Evolutionary conservation across 64 coral and sea anemone species (phyloP).

Genomic region (Astreopora myriophthalma): DNA sequence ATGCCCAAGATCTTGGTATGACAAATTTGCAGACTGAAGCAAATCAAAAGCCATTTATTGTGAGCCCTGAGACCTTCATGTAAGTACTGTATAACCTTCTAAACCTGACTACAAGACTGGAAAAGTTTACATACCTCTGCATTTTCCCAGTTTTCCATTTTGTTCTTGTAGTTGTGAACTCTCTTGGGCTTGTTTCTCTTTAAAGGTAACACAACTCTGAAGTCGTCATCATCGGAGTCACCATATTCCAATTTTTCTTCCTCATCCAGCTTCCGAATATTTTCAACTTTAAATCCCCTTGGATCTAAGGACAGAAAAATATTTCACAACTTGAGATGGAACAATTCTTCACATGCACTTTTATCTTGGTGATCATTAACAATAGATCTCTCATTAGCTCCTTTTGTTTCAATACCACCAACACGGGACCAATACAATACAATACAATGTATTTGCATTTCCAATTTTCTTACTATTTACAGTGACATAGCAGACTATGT

Average conservation of each 20-base stretch:
- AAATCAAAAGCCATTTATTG: background rate
- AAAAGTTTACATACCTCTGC: slow-evolving; percentile 70
- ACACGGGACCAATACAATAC: too few species aligned
- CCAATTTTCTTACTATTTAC: too few species aligned
- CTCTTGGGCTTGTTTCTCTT: slow-evolving; percentile 69
- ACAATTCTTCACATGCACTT: too few species aligned
- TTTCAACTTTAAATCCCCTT: slow-evolving; percentile 83
- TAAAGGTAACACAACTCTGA: slow-evolving; percentile 27
- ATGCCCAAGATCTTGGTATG: slow-evolving; percentile 96
- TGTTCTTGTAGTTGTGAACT: slow-evolving; percentile 84
- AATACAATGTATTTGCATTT: too few species aligned
- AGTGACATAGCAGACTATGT: too few species aligned
- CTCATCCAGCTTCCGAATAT: slow-evolving; percentile 68
- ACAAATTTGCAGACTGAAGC: slow-evolving; percentile 90
- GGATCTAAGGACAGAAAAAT: slow-evolving; percentile 83
- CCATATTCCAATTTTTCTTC: slow-evolving; percentile 63
- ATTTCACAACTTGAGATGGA: too few species aligned
- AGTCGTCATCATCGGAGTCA: slow-evolving; percentile 77
- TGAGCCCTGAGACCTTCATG: too few species aligned
- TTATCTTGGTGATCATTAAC: too few species aligned
- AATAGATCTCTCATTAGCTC: too few species aligned
- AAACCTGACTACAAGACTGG: background rate
- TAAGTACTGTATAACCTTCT: background rate
- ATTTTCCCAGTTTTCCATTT: slow-evolving; percentile 98
- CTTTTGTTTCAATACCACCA: too few species aligned